Evolutionary conservation across 2,113 vertebrate genomes (phyloP).

Genomic region (Eira barbara): DNA sequence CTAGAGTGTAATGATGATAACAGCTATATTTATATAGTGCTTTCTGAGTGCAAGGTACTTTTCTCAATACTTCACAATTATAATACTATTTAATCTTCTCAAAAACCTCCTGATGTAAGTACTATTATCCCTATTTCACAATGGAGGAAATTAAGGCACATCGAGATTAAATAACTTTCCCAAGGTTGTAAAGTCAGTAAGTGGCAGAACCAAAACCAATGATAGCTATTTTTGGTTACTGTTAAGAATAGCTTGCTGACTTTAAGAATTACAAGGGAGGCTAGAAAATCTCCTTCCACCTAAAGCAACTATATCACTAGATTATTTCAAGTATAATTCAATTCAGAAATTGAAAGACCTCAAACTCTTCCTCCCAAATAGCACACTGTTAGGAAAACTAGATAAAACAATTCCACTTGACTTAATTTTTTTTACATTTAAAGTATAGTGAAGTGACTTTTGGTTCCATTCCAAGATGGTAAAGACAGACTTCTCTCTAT

Average conservation of each 20-base stretch:
- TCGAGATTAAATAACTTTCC: not conserved
- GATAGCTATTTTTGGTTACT: not conserved
- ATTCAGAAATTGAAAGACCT: constrained; percentile 3
- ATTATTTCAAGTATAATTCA: not conserved
- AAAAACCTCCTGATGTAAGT: not conserved
- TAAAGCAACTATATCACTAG: not conserved
- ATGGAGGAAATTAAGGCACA: constrained; percentile 14
- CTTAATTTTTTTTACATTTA: not conserved
- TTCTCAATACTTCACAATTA: not conserved
- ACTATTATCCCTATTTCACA: not conserved
- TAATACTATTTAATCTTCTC: constrained; percentile 7
- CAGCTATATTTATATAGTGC: not conserved
- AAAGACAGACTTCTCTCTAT: not conserved
- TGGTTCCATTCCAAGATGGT: not conserved
- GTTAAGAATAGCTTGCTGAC: not conserved
- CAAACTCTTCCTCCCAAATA: not conserved
- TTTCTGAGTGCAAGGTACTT: not conserved
- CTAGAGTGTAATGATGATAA: not conserved
- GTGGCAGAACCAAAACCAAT: constrained; percentile 9
- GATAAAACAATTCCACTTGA: not conserved
- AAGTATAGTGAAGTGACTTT: not conserved
- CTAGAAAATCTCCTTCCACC: not conserved
- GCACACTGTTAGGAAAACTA: not conserved
- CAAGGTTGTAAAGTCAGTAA: not conserved
- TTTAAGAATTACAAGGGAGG: not conserved